Base-by-base conservation (phyloP, 2,888 invertebrate genomes). In the Geophilus truncorum region DNA sequence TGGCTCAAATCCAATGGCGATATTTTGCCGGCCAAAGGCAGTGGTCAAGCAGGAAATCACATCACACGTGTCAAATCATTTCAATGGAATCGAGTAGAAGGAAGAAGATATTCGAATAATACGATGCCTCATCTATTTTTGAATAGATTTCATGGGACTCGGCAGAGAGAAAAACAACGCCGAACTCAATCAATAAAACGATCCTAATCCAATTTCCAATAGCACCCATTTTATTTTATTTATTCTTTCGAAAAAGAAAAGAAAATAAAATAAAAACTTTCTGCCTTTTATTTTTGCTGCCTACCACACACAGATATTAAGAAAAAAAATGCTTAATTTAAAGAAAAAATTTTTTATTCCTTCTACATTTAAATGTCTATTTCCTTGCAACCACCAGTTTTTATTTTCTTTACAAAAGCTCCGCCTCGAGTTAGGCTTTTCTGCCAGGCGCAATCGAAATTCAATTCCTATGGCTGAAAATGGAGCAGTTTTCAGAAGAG, bases 31-130 rank as follows among this genome's bases (percentile, higher is more conserved):
- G 25, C 25, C 23, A 28, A 28, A 70, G 32, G 77, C 77, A 36
- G 36, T 77, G 77, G 77, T 77, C 77, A 32, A 36, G 77, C 77
- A 77, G 77, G 77, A 77, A 77, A 77, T 36, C 77, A n/a, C 32
- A 36, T 77, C 77, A 36, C 77, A 77, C 21, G 77, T 77, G 77
- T 77, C 77, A 77, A 36, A 34, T 77, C 77, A 77, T 77, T 77
- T 77, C 77, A 77, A 77, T 77, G 77, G 77, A 77, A 77, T 77
- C 21, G 36, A 34, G 77, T 28, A 70, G 70, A 70, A 51, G 18
- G 40, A 51, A 51, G 51, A 51, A 51, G 51, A 51, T 51, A 51
- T 51, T 21, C 51, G 51, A 51, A 51, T 51, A 51, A 51, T 70
- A 15, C 70, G 70, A 70, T 28, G 70, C 70, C 70, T 70, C 70